Evolutionary conservation across 2,888 invertebrate species (phyloP).

Genomic region (Taenaris catops): DNA sequence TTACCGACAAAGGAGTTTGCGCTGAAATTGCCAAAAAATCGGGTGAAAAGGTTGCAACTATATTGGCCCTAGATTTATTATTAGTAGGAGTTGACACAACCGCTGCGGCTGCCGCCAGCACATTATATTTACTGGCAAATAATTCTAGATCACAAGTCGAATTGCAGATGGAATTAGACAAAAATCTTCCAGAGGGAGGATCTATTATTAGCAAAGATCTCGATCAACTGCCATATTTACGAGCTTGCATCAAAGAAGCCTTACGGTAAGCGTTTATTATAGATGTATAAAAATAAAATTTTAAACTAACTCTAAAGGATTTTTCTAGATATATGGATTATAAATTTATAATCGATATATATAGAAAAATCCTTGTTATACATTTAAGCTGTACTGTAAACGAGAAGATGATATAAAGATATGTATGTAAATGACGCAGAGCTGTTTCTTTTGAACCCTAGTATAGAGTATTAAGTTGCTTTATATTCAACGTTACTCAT

Average conservation of each 20-base stretch:
- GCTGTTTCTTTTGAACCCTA: conserved; percentile 11
- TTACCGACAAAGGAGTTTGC: conserved; percentile 66
- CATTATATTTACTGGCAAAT: conserved; percentile 86
- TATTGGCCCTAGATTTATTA: conserved; percentile 87
- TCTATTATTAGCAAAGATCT: conserved; percentile 80
- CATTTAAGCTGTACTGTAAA: too few relatives aligned
- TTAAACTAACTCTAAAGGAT: too few relatives aligned
- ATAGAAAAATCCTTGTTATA: too few relatives aligned
- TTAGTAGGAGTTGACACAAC: conserved; percentile 92
- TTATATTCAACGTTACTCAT: conserved; percentile 25
- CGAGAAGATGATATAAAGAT: too few relatives aligned
- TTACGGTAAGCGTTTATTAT: conserved; percentile 74
- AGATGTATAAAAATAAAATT: not conserved
- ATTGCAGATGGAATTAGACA: conserved; percentile 82
- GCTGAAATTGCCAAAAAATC: conserved; percentile 54
- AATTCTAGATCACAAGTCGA: conserved; percentile 84
- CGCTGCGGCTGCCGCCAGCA: conserved; percentile 86
- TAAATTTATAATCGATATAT: too few relatives aligned
- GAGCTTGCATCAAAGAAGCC: conserved; percentile 89
- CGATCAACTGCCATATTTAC: conserved; percentile 84
- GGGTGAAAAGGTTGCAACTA: conserved; percentile 79
- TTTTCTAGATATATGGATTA: too few relatives aligned
- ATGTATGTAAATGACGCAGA: too few relatives aligned
- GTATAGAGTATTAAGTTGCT: conserved; percentile 12
- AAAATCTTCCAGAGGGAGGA: conserved; percentile 73